phyloP scores from a whole-genome alignment of 2,797 vertebrate genomes.

The Dryobates pubescens region DNA sequence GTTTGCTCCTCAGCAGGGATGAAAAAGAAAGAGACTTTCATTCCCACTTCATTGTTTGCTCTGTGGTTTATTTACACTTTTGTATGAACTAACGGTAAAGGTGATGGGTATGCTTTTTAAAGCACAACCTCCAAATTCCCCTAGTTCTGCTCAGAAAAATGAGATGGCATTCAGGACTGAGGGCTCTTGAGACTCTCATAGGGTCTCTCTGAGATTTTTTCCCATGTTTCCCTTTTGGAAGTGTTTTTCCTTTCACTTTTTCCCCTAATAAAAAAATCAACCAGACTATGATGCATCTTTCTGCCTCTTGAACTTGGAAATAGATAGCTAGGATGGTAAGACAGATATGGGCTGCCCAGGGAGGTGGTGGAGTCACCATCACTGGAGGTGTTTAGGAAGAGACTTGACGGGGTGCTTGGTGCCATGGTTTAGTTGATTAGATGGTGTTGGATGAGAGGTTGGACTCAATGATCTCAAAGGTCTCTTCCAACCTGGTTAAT shows the following conservation, averaged over 20 bases:
- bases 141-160: neutral
- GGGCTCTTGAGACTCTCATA: neutral
- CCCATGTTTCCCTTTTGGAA: accelerated
- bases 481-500: no score
- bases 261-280: neutral
- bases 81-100: neutral
- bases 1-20: neutral
- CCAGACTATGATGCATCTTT: neutral
- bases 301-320: neutral
- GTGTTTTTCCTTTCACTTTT: neutral
- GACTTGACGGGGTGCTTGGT: no score
- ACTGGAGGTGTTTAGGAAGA: no score
- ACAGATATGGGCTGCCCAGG: neutral
- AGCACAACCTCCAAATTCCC: neutral
- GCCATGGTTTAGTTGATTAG: no score
- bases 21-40: neutral
- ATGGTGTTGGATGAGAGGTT: no score
- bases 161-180: neutral
- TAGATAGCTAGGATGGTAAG: neutral
- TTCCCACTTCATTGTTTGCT: neutral
- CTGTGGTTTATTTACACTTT: neutral
- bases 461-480: no score
- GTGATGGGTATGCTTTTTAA: neutral
- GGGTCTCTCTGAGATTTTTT: neutral
- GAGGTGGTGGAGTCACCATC: no score